A percentile compares a stretch with the other conserved stretches of the same genome.
Evolutionary conservation across 2,113 vertebrate species (phyloP).

Genomic region (Alexandromys fortis): DNA sequence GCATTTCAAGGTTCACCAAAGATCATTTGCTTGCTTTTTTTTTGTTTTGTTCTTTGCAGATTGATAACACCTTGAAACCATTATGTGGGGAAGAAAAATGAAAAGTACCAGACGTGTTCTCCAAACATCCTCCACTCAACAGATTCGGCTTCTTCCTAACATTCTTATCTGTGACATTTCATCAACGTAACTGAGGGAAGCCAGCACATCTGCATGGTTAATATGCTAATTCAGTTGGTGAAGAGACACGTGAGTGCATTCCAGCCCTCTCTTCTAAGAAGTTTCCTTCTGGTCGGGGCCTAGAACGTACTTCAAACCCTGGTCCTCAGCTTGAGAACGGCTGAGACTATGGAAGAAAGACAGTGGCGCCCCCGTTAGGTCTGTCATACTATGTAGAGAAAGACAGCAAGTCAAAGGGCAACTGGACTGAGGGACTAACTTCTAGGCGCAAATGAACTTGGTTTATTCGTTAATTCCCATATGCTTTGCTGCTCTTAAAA

Average conservation of each 20-base stretch:
- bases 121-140: conserved; percentile 30
- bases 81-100: conserved; percentile 51
- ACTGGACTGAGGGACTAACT: neutral
- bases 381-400: neutral
- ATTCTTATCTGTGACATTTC: conserved; percentile 34
- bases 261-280: neutral
- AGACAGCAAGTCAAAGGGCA: neutral
- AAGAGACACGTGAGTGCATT: neutral
- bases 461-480: neutral
- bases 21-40: conserved; percentile 26
- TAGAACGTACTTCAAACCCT: neutral
- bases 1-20: conserved; percentile 48
- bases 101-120: conserved; percentile 44
- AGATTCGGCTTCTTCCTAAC: neutral
- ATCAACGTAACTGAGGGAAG: neutral
- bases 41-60: neutral
- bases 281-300: neutral
- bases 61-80: conserved; percentile 59
- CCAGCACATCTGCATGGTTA: neutral
- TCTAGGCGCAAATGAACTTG: neutral
- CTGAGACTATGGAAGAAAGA: neutral
- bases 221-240: neutral
- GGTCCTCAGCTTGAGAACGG: neutral
- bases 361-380: neutral
- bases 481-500: neutral